These are phyloP conservation scores for Crotalus helleri DNA, from an alignment of 2,113 vertebrate species.

Conservation along the genomic window DNA sequence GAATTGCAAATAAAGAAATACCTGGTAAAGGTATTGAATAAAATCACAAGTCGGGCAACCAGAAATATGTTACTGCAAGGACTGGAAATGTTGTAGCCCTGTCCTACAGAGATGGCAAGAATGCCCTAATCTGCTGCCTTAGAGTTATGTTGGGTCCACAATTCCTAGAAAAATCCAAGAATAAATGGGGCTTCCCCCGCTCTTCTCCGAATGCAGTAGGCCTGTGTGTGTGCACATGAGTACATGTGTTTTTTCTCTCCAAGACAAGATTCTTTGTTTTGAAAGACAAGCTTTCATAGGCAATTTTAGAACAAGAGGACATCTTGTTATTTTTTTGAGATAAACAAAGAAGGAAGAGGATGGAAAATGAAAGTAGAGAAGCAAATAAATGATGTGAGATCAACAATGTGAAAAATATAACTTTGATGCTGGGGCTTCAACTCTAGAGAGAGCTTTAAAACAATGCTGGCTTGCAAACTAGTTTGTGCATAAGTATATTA, in stretches of 20 bases:
- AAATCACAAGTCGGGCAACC: background rate
- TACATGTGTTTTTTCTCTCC: background rate
- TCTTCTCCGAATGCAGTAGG: background rate
- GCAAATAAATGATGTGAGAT: background rate
- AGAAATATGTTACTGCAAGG: background rate
- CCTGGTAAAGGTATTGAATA: background rate
- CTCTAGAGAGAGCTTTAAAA: background rate
- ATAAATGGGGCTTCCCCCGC: background rate
- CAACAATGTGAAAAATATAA: background rate
- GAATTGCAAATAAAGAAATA: background rate
- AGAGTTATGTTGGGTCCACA: background rate
- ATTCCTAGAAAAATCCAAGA: background rate
- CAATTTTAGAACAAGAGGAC: background rate
- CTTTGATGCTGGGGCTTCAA: background rate
- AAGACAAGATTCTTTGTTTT: background rate
- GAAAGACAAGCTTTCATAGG: background rate
- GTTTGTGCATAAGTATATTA: background rate
- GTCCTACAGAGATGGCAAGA: background rate
- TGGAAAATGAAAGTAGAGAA: background rate
- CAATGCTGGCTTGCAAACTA: background rate
- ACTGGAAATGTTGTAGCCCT: background rate
- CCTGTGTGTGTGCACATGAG: background rate
- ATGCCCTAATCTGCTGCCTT: background rate
- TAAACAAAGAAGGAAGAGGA: background rate
- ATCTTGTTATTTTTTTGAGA: background rate